Base-by-base conservation (phyloP, 2,113 vertebrate genomes). In the Tyto alba region DNA sequence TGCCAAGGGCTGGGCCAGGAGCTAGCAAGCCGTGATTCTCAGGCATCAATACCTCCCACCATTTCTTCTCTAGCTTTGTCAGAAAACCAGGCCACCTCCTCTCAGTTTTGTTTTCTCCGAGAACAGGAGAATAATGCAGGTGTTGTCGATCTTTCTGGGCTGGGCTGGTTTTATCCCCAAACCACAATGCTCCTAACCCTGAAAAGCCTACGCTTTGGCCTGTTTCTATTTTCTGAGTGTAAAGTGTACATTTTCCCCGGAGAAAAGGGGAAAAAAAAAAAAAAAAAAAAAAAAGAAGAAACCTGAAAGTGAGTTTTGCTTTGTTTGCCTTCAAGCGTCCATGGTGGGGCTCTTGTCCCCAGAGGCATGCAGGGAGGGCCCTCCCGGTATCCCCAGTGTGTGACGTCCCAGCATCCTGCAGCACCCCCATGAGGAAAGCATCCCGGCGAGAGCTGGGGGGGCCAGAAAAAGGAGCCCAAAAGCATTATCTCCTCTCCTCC, bases 331-430 rank as follows among this genome's bases (percentile, higher is more conserved):
- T 78, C 34, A 68, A 38, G 16, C 13, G 34, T 53, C 17, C 16
- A 2, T 1, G 12, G 13, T 43, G 53, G 32, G 15, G 21, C 71
- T 74, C 23, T 19, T 17, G 10, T 19, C 17, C 17, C 8, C 2
- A 4, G 38, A 19, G 16, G 6, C n/a, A 4, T 0, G 0, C 2
- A 2, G 12, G 55, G 60, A 91, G 9, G 36, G 36, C 14, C 40
- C 52, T 85, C 40, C 50, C 3, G 4, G 13, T 34, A 29, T 56
- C 56, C 75, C 1, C 0, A 52, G 27, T 2, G 1, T 10, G 16
- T 56, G 57, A 75, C 0, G 0, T 64, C 53, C 60, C 25, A 7
- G 27, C 29, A 25, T 67, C n/a, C 41, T 2, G 0, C 0, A 5
- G 56, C 57, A 62, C 25, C 21, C 19, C 38, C 11, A 13, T 1